Evolutionary conservation across 2,797 vertebrate species (phyloP).

Genomic region (Neomorphus geoffroyi): DNA sequence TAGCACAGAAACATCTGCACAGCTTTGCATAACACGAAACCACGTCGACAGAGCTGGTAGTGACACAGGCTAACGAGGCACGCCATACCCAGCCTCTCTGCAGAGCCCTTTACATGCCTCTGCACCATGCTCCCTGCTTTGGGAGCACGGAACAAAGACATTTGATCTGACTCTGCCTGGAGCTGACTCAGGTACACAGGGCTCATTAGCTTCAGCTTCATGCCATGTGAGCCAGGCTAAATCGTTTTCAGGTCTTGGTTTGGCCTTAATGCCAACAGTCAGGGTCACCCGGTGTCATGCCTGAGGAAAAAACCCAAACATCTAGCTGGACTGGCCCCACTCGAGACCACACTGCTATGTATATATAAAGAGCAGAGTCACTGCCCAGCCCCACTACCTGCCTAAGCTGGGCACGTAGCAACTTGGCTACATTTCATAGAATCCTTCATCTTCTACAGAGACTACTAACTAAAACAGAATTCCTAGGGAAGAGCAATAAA

Average conservation of each 20-base stretch:
- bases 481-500: background rate
- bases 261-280: background rate
- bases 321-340: background rate
- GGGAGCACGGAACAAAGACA: background rate
- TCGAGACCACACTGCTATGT: rapidly evolving
- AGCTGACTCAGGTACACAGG: background rate
- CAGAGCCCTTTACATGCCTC: background rate
- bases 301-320: background rate
- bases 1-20: background rate
- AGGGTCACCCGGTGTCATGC: background rate
- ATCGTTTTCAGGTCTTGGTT: background rate
- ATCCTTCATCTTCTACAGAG: background rate
- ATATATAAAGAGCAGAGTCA: background rate
- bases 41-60: background rate
- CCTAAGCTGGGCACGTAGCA: background rate
- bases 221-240: background rate
- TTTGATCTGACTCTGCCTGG: background rate
- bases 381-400: background rate
- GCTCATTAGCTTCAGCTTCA: background rate
- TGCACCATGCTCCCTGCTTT: background rate
- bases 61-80: background rate
- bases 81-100: background rate
- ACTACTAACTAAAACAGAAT: background rate
- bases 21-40: background rate
- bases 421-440: background rate